A percentile compares a stretch with the other conserved stretches of the same genome.
phyloP scores from a whole-genome alignment of 2,888 invertebrate species.

The Sepiola atlantica region DNA sequence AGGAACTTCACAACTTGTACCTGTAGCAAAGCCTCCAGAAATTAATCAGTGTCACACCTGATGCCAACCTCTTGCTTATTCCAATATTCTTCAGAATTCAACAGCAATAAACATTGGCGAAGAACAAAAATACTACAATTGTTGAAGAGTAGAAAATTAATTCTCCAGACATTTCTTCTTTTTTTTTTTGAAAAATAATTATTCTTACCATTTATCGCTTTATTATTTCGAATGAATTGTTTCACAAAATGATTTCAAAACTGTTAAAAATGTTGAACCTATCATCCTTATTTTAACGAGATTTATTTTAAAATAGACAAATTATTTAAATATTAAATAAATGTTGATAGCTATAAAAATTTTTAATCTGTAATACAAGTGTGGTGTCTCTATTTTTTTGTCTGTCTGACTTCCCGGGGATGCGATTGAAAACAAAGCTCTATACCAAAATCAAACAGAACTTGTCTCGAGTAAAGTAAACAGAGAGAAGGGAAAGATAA shows the following conservation, averaged over 20 bases:
- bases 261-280: background rate
- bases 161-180: background rate
- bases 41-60: conserved; percentile 32
- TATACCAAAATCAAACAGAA: no score
- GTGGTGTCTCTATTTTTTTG: no score
- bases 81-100: background rate
- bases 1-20: background rate
- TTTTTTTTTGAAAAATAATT: background rate
- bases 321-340: no score
- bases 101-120: background rate
- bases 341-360: no score
- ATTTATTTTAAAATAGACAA: background rate
- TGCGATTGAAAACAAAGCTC: no score
- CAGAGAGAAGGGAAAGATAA: no score
- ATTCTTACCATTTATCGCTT: background rate
- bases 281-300: background rate
- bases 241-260: background rate
- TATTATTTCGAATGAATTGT: background rate
- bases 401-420: no score
- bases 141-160: background rate
- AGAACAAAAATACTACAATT: background rate
- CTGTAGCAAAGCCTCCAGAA: conserved; percentile 6
- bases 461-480: no score
- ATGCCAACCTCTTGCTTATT: background rate
- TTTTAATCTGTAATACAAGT: no score